phyloP scores from a whole-genome alignment of 2,797 vertebrate species.

The Clamator glandarius region DNA sequence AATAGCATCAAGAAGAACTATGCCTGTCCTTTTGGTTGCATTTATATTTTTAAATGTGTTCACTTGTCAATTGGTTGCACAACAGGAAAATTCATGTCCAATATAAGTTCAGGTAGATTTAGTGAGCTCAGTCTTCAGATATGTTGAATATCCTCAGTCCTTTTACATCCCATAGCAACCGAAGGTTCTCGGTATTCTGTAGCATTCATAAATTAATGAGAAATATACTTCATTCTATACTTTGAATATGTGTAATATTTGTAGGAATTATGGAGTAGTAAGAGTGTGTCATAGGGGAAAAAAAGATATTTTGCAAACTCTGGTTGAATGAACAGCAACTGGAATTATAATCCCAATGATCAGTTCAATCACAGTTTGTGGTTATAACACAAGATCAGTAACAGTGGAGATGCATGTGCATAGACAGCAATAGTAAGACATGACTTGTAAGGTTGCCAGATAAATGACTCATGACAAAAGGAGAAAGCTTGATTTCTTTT shows the following conservation, averaged over 20 bases:
- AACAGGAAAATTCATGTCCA: background rate
- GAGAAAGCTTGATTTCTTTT: background rate
- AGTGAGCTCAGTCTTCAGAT: background rate
- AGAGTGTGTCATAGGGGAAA: background rate
- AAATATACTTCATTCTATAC: background rate
- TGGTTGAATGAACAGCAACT: background rate
- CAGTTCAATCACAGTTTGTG: background rate
- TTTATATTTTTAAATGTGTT: background rate
- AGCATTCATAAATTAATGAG: background rate
- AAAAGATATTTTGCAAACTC: background rate
- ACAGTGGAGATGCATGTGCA: background rate
- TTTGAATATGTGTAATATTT: background rate
- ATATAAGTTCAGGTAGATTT: background rate
- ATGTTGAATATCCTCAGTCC: background rate
- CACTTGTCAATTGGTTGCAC: background rate
- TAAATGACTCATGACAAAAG: background rate
- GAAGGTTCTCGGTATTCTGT: background rate
- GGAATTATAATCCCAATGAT: background rate
- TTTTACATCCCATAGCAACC: background rate
- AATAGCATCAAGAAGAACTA: background rate
- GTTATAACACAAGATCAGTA: background rate
- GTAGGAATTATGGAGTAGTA: background rate
- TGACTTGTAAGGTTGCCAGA: background rate
- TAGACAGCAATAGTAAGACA: background rate
- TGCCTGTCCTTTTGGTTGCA: background rate